Base-by-base conservation (phyloP, 1,140 invertebrate genomes). In the Nasonia vitripennis region DNA sequence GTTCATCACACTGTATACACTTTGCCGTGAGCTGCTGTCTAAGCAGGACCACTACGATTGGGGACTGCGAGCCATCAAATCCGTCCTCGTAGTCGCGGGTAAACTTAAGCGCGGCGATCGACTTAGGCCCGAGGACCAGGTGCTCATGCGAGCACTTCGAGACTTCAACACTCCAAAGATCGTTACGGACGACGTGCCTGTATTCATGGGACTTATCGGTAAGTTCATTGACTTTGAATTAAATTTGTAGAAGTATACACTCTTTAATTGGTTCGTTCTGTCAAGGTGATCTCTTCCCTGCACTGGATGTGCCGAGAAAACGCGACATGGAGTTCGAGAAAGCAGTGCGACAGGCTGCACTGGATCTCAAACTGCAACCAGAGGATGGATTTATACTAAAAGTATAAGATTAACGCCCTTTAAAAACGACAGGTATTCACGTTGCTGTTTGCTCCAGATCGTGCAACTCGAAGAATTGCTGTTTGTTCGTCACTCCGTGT, bases 21-120 rank as follows among this genome's bases (percentile, higher is more conserved):
- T 99, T 78, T 98, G 98, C 92, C 95, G 95, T 87, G 98, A 98
- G 91, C 92, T 98, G 71, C 93, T 98, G 1, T 98, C 97, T 3
- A 98, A 98, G 92, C 98, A 99, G 91, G 98, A 98, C 91, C 98
- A 99, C 91, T 99, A 99, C 89, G 98, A 99, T 94, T 99, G 98
- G 98, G 98, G 98, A 70, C 93, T 99, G 41, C 93, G 98, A 89
- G 98, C 98, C 71, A 98, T 99, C 83, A 98, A 98, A 91, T 98
- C 97, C 81, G 97, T 98, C 5, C 93, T 99, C 17, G 97, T 98
- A 0, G 97, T 98, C 9, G 98, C 98, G 87, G 98, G 98, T 74
- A 96, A 97, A 62, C 93, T 97, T 11, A 96, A 96, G 91, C 92
- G 96, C 89, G 95, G 95, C 70, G 96, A 97, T 91, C 94, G 95